Base-by-base conservation (phyloP, 2,113 vertebrate genomes). In the Toxostoma redivivum region DNA sequence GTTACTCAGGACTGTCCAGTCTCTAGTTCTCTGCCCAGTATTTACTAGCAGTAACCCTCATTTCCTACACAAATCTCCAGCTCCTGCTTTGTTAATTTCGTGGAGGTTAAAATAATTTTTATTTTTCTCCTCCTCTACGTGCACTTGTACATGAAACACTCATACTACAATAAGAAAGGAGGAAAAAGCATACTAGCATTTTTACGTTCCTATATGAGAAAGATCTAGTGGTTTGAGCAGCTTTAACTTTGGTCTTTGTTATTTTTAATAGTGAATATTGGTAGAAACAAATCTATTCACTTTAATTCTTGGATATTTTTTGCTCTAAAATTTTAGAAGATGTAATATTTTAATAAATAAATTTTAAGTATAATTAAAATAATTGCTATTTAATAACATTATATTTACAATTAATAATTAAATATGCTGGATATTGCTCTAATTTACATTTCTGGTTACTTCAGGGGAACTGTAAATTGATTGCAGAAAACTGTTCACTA, bases 271-370 rank as follows among this genome's bases (percentile, higher is more conserved):
- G 10, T 37, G 15, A 67, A 1, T 27, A 31, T 45, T 38, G 37
- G 13, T 30, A 65, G 27, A 77, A 58, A 14, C 2, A 38, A 47
- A 5, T 62, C 2, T 74, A 22, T 48, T 66, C 7, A 21, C 8
- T 69, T 47, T 61, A 74, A 53, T 62, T 70, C n/a, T 44, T 80
- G 18, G 20, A 16, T 9, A 21, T 23, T 81, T 82, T 64, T 30
- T 16, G 5, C 10, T 31, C 22, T 57, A 61, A 70, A 81, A 47
- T 35, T 38, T 57, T 79, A 42, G 5, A 66, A 67, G 50, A 30
- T 2, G 0, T 12, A 62, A 30, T 48, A 0, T 53, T 74, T 28
- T 35, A 2, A 7, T 10, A 7, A 48, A 61, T 44, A 31, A 17
- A 35, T 28, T 48, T 35, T 15, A 77, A 64, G 5, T 31, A 33